Base-by-base conservation (phyloP, 2,888 invertebrate genomes). In the Tetramorium bicarinatum region DNA sequence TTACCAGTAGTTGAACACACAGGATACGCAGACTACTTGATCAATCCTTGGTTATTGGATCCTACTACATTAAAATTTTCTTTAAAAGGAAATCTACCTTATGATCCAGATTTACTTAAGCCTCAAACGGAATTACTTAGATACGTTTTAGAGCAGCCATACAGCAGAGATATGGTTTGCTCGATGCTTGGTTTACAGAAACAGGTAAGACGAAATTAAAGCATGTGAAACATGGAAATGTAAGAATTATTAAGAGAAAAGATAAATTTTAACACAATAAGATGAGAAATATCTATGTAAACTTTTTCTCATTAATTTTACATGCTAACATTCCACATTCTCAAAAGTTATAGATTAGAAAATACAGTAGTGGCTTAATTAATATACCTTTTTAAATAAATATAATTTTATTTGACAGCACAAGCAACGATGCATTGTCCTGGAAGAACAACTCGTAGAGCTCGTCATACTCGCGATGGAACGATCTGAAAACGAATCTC, bases 161-260 rank as follows among this genome's bases (percentile, higher is more conserved):
- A 99, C 94, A 99, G 99, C 1, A 96, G 99, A 88, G 99, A 99
- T 93, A 98, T 99, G 98, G 98, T 99, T 90, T 99, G 98, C 91
- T 98, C 97, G 3, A 99, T 99, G 97, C 95, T 99, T 25, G 98
- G 98, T 61, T 95, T 99, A 34, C 99, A 98, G 93, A 99, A 99
- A 94, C 98, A 99, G 95, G 97, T 97, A 90, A 71, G 18, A 79
- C 0, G 4, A 47, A 67, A 18, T 67, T 18, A 18, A 4, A 47
- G 0, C 25, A 8, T 2, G 0, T 67, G 1, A 34, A 69, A 44
- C 11, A 41, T 69, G 1, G n/a, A 44, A 69, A 47, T 13, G 9
- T 9, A 52, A 44, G 52, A 79, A 79, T 61, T 47, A n/a, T 59
- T 13, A 29, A 25, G 7, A 25, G 25, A 25, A 21, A 29, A 21